Base-by-base conservation (phyloP, 2,888 invertebrate genomes). In the Noctuana brunneofusca region DNA sequence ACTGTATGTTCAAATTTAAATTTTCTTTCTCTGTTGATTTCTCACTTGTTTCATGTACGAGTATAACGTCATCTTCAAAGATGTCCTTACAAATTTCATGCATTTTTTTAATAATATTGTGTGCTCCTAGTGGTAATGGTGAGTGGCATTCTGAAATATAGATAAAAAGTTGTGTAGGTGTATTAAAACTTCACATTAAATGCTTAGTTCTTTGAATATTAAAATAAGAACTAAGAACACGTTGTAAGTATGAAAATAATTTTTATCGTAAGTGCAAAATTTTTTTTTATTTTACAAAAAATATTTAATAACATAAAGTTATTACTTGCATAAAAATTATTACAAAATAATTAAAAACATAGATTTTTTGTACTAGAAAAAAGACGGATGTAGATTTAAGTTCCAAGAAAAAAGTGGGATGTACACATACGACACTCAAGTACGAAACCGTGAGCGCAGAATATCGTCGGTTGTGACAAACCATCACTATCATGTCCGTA, bases 111-210 rank as follows among this genome's bases (percentile, higher is more conserved):
- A 49, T 32, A 11, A 58, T 49, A 16, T 58, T 58, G 32, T 20
- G 58, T 35, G 35, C 58, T 58, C 35, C 18, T 49, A 32, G 58
- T 32, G 58, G 50, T 49, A 58, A 35, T 22, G 49, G 49, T 1
- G 58, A 58, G 38, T 35, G 11, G 18, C 49, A 58, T 58, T 58
- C 49, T 58, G 58, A 49, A 58, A 58, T n/a, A n/a, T n/a, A n/a
- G n/a, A 49, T 3, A 57, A 27, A 5, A 41, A 56, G n/a, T n/a
- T 27, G 27, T 27, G 27, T 27, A 27, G 27, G 27, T 27, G 27
- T 5, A 27, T 3, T 27, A 8, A 27, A 27, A 27, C 27, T 27
- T n/a, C n/a, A n/a, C n/a, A n/a, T 3, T 27, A 27, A 27, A 27
- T 27, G 4, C 8, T 27, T 8, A 27, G 27, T 27, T 27, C 27